Percentiles rank a stretch among this genome's conserved stretches.
These are phyloP conservation scores for Stenopsyche tienmushanensis DNA, from an alignment of 1,140 invertebrate species.

Conservation along the genomic window DNA sequence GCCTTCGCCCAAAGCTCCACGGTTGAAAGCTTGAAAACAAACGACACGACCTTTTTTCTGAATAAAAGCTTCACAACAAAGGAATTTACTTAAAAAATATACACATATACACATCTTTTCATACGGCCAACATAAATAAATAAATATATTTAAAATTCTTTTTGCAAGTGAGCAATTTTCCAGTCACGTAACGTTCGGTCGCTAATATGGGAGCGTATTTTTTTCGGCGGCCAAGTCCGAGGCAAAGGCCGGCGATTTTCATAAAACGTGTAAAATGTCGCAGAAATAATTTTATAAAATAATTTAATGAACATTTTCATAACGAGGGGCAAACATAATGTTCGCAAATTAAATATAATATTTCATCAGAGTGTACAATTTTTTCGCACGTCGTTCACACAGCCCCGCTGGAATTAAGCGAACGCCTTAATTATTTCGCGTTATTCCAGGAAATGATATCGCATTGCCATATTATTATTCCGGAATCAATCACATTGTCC, in stretches of 20 bases:
- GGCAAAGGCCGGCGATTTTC: no score
- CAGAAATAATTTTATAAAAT: no score
- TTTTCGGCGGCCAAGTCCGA: no score
- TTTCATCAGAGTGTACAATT: background rate
- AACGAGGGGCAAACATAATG: no score
- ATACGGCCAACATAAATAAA: background rate
- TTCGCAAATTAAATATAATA: no score
- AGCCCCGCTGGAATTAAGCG: no score
- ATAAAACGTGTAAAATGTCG: no score
- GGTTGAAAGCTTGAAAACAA: constrained; percentile 23
- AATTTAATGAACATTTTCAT: no score
- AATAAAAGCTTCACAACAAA: constrained; percentile 26
- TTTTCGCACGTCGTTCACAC: background rate
- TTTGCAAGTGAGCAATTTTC: background rate
- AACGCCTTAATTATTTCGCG: no score
- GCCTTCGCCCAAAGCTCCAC: background rate
- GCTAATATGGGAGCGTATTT: background rate
- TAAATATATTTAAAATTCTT: background rate
- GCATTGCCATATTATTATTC: constrained; percentile 17
- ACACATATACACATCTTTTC: background rate
- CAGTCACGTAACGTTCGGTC: background rate
- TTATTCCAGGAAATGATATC: constrained; percentile 3
- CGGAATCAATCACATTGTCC: constrained; percentile 31
- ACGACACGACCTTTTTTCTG: constrained; percentile 23
- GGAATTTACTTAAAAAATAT: constrained; percentile 27